These are phyloP conservation scores for Macaca nemestrina DNA, from an alignment of 2,113 vertebrate genomes.

Conservation along the genomic window DNA sequence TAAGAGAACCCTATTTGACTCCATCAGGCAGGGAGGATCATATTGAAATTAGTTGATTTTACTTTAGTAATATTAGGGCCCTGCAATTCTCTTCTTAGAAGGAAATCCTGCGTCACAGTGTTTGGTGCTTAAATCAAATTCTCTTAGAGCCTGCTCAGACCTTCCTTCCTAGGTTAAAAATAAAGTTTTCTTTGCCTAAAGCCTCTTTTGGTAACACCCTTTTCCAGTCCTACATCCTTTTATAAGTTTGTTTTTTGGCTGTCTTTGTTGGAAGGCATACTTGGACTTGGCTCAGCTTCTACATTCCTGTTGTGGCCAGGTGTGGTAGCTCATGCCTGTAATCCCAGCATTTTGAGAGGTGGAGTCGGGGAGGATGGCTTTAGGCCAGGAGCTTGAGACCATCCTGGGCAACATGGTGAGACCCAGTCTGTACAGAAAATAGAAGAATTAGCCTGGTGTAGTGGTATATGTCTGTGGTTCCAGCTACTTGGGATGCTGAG, in stretches of 20 bases:
- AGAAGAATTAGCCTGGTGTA: no score
- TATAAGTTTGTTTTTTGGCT: conserved; percentile 5
- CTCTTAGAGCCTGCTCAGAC: conserved; percentile 19
- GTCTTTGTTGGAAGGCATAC: background rate
- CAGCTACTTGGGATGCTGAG: no score
- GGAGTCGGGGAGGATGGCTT: no score
- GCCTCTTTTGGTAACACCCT: background rate
- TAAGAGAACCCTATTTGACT: background rate
- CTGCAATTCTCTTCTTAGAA: background rate
- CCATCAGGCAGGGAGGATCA: background rate
- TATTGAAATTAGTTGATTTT: conserved; percentile 14
- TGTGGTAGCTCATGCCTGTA: no score
- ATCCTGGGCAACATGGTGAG: no score
- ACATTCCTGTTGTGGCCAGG: background rate
- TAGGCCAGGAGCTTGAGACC: no score
- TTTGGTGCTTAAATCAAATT: conserved; percentile 53
- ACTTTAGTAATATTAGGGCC: background rate
- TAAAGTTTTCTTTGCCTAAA: conserved; percentile 52
- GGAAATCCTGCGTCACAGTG: conserved; percentile 47
- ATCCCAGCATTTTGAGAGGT: no score
- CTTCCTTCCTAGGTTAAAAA: conserved; percentile 68
- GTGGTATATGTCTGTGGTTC: no score
- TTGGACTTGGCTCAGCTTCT: conserved; percentile 31
- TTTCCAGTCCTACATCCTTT: conserved; percentile 39
- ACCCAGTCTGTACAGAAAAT: no score